phyloP scores from a whole-genome alignment of 2,888 invertebrate species.

The Oithona nana region DNA sequence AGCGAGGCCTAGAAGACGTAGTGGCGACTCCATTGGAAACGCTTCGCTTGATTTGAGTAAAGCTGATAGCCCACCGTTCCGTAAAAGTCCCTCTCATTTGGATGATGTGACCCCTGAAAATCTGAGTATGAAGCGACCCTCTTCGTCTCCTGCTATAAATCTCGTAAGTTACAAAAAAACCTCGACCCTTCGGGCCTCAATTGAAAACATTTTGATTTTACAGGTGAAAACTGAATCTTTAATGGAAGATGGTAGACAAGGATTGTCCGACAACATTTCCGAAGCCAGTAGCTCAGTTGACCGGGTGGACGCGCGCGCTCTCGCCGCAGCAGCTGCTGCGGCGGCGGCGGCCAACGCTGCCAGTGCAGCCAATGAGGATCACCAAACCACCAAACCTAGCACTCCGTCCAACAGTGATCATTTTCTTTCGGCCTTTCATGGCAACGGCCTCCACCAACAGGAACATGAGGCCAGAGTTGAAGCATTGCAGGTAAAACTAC shows the following conservation, averaged over 20 bases:
- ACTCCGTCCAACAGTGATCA: background rate
- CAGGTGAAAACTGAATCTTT: constrained; percentile 11
- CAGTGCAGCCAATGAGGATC: background rate
- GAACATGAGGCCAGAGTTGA: constrained; percentile 10
- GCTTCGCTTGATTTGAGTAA: constrained; percentile 39
- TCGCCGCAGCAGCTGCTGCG: background rate
- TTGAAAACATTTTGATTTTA: no score
- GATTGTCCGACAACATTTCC: background rate
- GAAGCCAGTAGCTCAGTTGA: background rate
- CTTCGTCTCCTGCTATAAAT: constrained; percentile 10
- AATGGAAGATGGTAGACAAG: background rate
- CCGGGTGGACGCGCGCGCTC: background rate
- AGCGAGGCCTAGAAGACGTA: constrained; percentile 61
- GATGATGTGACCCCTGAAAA: constrained; percentile 33
- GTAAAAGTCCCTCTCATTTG: background rate
- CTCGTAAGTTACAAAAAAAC: background rate
- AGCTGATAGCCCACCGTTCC: constrained; percentile 18
- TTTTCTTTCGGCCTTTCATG: background rate
- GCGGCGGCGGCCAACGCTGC: background rate
- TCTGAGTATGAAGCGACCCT: constrained; percentile 38
- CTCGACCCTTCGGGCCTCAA: no score
- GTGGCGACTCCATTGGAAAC: constrained; percentile 45
- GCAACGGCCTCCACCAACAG: background rate
- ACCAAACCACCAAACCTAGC: no score
- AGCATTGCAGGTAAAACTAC: constrained; percentile 6